These are phyloP conservation scores for Macrotrachela quadricornifera DNA, from an alignment of 1,140 invertebrate genomes.

Conservation along the genomic window DNA sequence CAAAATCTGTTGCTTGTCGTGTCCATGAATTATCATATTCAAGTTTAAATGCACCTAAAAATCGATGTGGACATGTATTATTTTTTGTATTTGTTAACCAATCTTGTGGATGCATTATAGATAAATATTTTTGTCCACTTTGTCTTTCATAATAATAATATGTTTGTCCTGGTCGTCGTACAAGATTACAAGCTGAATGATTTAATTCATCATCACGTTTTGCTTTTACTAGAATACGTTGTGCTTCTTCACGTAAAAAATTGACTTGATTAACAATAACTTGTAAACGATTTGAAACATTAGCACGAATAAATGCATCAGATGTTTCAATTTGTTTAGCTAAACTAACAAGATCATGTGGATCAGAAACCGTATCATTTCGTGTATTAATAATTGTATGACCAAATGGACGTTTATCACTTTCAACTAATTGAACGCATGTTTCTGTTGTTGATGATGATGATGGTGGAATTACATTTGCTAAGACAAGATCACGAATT, in stretches of 20 bases:
- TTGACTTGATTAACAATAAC: background rate
- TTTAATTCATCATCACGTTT: slow-evolving; percentile 38
- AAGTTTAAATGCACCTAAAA: slow-evolving; percentile 42
- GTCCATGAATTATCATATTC: slow-evolving; percentile 49
- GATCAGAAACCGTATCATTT: too few species aligned
- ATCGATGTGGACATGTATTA: slow-evolving; percentile 34
- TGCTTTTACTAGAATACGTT: slow-evolving; percentile 35
- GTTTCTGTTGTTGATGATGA: too few species aligned
- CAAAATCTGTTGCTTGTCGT: slow-evolving; percentile 6
- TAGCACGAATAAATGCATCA: too few species aligned
- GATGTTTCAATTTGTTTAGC: too few species aligned
- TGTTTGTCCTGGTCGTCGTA: slow-evolving; percentile 44
- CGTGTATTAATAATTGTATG: too few species aligned
- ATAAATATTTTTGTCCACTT: slow-evolving; percentile 42
- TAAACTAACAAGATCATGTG: too few species aligned
- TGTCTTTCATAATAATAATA: slow-evolving; percentile 47
- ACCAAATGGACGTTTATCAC: too few species aligned
- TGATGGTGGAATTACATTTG: too few species aligned
- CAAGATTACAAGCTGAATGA: slow-evolving; percentile 46
- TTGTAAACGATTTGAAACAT: too few species aligned
- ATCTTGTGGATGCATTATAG: slow-evolving; percentile 49
- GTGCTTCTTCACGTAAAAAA: slow-evolving; percentile 2
- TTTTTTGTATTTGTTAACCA: slow-evolving; percentile 32
- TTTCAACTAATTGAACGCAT: too few species aligned
- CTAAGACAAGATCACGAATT: too few species aligned